A percentile compares a stretch with the other conserved stretches of the same genome.
These are phyloP conservation scores for Elegia similella DNA, from an alignment of 2,888 invertebrate species.

Conservation along the genomic window DNA sequence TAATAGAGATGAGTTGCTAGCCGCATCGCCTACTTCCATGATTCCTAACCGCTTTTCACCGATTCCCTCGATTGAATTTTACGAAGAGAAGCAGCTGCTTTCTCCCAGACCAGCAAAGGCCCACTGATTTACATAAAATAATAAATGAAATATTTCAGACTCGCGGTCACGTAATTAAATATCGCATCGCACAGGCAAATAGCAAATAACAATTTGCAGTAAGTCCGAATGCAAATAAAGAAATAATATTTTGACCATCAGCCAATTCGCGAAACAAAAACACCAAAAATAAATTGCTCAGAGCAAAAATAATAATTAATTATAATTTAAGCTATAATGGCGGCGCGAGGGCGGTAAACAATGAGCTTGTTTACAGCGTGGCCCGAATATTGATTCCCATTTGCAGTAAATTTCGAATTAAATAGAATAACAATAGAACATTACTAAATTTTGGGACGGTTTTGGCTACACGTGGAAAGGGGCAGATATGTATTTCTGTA, in stretches of 20 bases:
- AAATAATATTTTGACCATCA: not conserved
- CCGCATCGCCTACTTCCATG: too few species aligned
- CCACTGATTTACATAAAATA: not conserved
- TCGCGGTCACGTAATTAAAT: not conserved
- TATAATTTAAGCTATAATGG: slow-evolving; percentile 9
- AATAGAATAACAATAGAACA: too few species aligned
- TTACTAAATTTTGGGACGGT: too few species aligned
- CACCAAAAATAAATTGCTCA: not conserved
- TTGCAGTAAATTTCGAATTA: too few species aligned
- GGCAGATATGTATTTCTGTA: too few species aligned
- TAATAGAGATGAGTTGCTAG: too few species aligned
- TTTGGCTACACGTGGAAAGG: too few species aligned
- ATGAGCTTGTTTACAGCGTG: not conserved
- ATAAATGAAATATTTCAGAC: not conserved
- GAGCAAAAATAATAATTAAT: slow-evolving; percentile 8
- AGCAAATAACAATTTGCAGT: not conserved
- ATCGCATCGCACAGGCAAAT: not conserved
- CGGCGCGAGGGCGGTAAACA: not conserved
- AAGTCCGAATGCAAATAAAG: not conserved
- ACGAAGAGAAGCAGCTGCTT: too few species aligned
- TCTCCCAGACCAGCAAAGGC: too few species aligned
- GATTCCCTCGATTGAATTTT: too few species aligned
- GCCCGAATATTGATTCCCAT: not conserved
- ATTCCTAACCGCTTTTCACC: too few species aligned
- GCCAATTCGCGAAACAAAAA: not conserved